Base-by-base conservation (phyloP, 2,888 invertebrate genomes). In the Asteroscopus sphinx region DNA sequence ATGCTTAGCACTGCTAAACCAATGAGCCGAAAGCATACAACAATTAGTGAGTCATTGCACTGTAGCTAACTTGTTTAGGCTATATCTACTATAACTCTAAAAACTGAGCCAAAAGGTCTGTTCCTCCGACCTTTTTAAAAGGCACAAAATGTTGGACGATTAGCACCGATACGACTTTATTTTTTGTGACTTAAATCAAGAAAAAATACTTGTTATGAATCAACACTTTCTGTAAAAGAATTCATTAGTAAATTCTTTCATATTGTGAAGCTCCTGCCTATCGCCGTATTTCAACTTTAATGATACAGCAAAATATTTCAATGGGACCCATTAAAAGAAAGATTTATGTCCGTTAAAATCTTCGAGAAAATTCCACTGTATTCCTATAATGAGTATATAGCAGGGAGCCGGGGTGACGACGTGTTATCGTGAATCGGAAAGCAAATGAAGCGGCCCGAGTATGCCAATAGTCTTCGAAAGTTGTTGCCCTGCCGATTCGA, bases 341-440 rank as follows among this genome's bases (percentile, higher is more conserved):
- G 28, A 66, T 62, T 59, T 68, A 70, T 65, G 65, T 52, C 58
- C 46, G 37, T 56, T 55, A 32, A 55, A 69, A 68, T 54, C 49
- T 54, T 42, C 30, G 30, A 46, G 59, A 47, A 67, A 57, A 63
- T 54, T 47, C 54, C 33, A 44, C 45, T 33, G 33, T 42, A 55
- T 58, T 64, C 59, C 39, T 59, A 36, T 65, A 73, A 65, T 64
- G 54, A 69, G 63, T 69, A n/a, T n/a, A n/a, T n/a, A 55, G 41
- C 49, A 46, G 55, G 51, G 41, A 52, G 37, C 7, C 26, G 32
- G 6, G 35, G 28, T 33, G 37, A 51, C 65, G 52, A 52, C 57
- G 56, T 61, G 60, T 69, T 57, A 63, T 64, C 42, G 56, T 56
- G 54, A 60, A 62, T 73, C 57, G 46, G 56, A 61, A 64, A 39